Evolutionary conservation across 2,797 vertebrate genomes (phyloP), one percentile per base, ranked within the genome.

Genomic region (Pyrocephalus nanus): DNA sequence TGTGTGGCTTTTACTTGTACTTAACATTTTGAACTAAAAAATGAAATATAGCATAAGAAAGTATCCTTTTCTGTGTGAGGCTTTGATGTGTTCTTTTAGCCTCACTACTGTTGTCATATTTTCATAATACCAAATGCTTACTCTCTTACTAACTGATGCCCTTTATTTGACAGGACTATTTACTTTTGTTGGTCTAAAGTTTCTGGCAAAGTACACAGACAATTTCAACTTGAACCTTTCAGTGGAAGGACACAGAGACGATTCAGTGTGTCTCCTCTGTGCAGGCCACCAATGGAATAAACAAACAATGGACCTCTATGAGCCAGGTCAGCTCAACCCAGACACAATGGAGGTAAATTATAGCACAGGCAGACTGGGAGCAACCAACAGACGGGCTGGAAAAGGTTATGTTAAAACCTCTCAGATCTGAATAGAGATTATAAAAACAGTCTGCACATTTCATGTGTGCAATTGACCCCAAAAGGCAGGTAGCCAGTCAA

Each of bases 21-120:
- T 86, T 76, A 85, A 82, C 38, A 75, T 93, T 92, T 90, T 86
- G 82, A 93, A 79, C 70, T 76, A 43, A 71, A 79, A 76, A 86
- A 79, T 47, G 32, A 90, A 76, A 79, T 8, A 18, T 27, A 50
- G 40, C 54, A 69, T 61, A 58, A 60, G 58, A 48, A 72, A 76
- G 51, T 36, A 34, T 76, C 0, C 8, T 82, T 86, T 93, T 79
- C 70, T 38, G 11, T 57, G 43, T 29, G 70, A 78, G 34, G 18
- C 71, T 96, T 94, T 88, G 79, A 60, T 66, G 40, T 26, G 29
- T 64, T 92, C 66, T 91, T 77, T 83, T 78, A 78, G 42, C 30
- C 45, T 76, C 14, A 2, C 50, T 78, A 2, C 19, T 75, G 47
- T 53, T 60, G n/a, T 73, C 0, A 0, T 62, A 47, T 40, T 79